phyloP scores from a whole-genome alignment of 2,888 invertebrate genomes.

The Carpatolechia fugitivella region DNA sequence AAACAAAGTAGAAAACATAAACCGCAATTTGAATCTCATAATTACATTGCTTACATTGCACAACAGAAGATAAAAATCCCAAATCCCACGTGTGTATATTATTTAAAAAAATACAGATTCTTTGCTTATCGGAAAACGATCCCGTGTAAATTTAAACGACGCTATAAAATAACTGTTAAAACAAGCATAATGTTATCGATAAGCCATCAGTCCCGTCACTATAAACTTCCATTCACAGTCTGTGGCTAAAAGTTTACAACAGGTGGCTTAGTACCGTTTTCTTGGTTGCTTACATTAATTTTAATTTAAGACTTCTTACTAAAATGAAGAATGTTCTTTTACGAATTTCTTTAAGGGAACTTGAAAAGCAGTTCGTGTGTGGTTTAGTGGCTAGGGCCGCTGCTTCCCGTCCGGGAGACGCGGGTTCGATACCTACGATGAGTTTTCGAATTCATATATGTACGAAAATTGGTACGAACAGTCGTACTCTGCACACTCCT shows the following conservation, averaged over 20 bases:
- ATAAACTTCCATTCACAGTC: neutral
- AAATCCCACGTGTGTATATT: neutral
- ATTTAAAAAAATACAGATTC: neutral
- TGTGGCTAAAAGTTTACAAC: neutral
- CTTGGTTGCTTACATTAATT: neutral
- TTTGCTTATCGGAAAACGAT: neutral
- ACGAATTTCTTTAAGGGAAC: too few relatives aligned
- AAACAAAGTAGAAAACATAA: too few relatives aligned
- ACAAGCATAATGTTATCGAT: constrained; percentile 1
- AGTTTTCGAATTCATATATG: too few relatives aligned
- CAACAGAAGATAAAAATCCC: neutral
- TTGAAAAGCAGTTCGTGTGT: too few relatives aligned
- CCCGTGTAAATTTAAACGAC: neutral
- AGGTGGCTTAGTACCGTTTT: neutral
- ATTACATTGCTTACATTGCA: neutral
- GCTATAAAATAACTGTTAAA: neutral
- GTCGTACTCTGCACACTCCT: too few relatives aligned
- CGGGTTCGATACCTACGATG: too few relatives aligned
- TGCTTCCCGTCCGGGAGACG: too few relatives aligned
- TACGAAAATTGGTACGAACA: too few relatives aligned
- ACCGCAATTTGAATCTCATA: too few relatives aligned
- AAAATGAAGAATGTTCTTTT: neutral
- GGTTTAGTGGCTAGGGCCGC: too few relatives aligned
- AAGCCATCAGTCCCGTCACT: neutral
- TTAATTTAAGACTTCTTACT: neutral